phyloP scores from a whole-genome alignment of 2,113 vertebrate genomes.

The Pionites leucogaster region DNA sequence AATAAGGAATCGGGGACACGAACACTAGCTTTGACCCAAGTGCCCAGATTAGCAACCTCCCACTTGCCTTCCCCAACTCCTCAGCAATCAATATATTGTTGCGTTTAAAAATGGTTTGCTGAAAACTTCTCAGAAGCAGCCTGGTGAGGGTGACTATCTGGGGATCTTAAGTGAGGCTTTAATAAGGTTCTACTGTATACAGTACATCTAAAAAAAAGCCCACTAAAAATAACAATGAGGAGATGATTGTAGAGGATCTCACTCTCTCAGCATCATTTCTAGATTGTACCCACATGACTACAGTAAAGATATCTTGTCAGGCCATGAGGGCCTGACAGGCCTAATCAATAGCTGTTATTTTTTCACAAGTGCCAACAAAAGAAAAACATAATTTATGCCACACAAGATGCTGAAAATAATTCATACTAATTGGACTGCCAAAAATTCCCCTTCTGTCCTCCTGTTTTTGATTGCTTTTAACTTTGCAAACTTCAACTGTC shows the following conservation, averaged over 20 bases:
- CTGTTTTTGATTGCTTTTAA: slow-evolving; percentile 17
- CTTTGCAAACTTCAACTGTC: slow-evolving; percentile 33
- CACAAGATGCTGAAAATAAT: slow-evolving; percentile 57
- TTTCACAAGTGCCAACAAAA: slow-evolving; percentile 55
- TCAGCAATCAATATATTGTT: slow-evolving; percentile 45
- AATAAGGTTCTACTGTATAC: slow-evolving; percentile 62
- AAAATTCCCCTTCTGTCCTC: slow-evolving; percentile 37
- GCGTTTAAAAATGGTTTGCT: slow-evolving; percentile 34
- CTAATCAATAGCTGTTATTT: slow-evolving; percentile 67
- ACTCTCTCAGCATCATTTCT: slow-evolving; percentile 32
- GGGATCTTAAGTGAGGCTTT: slow-evolving; percentile 42
- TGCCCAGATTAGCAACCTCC: slow-evolving; percentile 59
- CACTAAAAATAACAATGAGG: slow-evolving; percentile 63
- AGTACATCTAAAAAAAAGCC: slow-evolving; percentile 43
- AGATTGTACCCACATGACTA: slow-evolving; percentile 19
- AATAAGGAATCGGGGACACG: slow-evolving; percentile 55
- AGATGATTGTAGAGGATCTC: slow-evolving; percentile 61
- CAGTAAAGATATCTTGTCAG: slow-evolving; percentile 57
- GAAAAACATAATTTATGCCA: slow-evolving; percentile 52
- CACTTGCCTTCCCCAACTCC: not conserved
- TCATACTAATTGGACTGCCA: slow-evolving; percentile 27
- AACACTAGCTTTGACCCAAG: slow-evolving; percentile 43
- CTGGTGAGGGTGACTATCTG: slow-evolving; percentile 26
- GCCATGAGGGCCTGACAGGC: slow-evolving; percentile 24
- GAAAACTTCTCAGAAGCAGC: slow-evolving; percentile 47